Evolutionary conservation across 2,888 invertebrate species (phyloP).

Genomic region (Tridacna crocea): DNA sequence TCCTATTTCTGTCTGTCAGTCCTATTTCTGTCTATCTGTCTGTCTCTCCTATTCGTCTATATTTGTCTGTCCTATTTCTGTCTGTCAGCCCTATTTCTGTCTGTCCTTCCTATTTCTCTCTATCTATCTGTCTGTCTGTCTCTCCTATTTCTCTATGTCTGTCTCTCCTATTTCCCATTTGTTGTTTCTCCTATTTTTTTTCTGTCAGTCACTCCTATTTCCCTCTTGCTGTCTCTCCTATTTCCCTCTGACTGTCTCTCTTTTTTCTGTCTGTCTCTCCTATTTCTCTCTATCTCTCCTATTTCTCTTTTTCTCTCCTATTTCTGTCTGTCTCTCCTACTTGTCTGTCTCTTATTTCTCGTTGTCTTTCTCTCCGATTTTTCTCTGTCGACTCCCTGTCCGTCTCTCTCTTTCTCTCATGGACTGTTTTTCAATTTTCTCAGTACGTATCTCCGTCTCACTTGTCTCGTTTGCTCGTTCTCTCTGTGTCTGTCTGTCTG

Average conservation of each 20-base stretch:
- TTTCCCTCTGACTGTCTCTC: conserved; percentile 1
- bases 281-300: conserved; percentile 2
- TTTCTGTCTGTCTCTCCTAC: not conserved
- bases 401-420: conserved; percentile 4
- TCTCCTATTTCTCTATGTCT: no score
- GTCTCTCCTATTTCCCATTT: not conserved
- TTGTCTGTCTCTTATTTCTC: not conserved
- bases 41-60: no score
- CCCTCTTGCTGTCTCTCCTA: not conserved
- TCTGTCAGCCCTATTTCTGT: not conserved
- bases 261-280: not conserved
- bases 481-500: not conserved
- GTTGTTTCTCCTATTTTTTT: no score
- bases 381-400: not conserved
- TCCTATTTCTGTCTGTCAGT: not conserved
- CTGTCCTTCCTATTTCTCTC: not conserved
- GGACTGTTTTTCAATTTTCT: not conserved
- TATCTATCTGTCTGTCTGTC: no score
- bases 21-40: no score
- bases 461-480: not conserved
- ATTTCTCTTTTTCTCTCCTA: conserved; percentile 14
- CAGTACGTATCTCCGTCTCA: not conserved
- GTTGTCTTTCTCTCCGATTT: no score
- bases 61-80: not conserved
- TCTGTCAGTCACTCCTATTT: not conserved